Conservation (phyloP, 2,888 invertebrate genomes). For the Anagyrus pseudococci region DNA sequence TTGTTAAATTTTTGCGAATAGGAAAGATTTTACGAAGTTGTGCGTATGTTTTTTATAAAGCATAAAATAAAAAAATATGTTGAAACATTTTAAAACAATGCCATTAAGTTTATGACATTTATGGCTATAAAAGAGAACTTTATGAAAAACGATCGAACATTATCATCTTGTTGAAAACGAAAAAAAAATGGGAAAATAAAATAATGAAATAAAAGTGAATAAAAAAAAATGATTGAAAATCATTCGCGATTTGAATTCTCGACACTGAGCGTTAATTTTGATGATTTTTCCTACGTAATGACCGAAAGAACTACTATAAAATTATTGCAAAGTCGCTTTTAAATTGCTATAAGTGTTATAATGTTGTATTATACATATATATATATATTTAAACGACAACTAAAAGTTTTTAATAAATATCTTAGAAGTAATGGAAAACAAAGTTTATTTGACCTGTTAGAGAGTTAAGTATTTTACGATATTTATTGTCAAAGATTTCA, state of each 20-base stretch:
- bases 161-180: background rate
- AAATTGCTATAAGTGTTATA: slow-evolving; percentile 39
- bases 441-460: slow-evolving; percentile 36
- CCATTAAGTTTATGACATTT: slow-evolving; percentile 19
- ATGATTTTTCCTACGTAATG: slow-evolving; percentile 18
- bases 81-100: slow-evolving; percentile 30
- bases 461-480: slow-evolving; percentile 29
- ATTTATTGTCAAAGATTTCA: slow-evolving; percentile 32
- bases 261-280: slow-evolving; percentile 19
- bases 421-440: slow-evolving; percentile 33
- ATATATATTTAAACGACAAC: slow-evolving; percentile 33
- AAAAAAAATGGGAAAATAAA: no score
- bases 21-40: background rate
- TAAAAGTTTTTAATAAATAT: slow-evolving; percentile 40
- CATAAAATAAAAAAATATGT: slow-evolving; percentile 12
- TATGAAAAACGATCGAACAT: background rate
- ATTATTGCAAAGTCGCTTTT: slow-evolving; percentile 33
- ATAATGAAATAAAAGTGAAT: slow-evolving; percentile 12
- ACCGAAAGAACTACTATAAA: slow-evolving; percentile 1
- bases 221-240: slow-evolving; percentile 18
- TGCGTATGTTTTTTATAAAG: slow-evolving; percentile 7
- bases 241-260: slow-evolving; percentile 17
- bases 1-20: background rate
- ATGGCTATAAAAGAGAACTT: slow-evolving; percentile 9
- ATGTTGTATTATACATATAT: slow-evolving; percentile 40